Evolutionary conservation across 2,113 vertebrate genomes (phyloP).

Genomic region (Archocentrus centrarchus): DNA sequence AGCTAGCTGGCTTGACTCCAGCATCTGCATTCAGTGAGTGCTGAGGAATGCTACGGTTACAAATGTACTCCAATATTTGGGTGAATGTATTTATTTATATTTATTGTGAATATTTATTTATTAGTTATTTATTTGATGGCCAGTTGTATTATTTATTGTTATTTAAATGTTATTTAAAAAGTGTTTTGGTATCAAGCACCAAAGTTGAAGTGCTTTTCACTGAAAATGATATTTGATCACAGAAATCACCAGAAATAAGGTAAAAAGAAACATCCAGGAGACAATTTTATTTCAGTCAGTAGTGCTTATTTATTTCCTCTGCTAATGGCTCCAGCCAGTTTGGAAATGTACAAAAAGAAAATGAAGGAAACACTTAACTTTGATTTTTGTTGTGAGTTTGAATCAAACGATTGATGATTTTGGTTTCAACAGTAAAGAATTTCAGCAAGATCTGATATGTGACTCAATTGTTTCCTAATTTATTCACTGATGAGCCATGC

Average conservation of each 20-base stretch:
- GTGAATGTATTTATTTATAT: constrained; percentile 63
- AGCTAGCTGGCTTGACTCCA: constrained; percentile 27
- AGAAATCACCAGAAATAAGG: neutral
- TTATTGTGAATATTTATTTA: constrained; percentile 39
- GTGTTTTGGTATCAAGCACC: constrained; percentile 21
- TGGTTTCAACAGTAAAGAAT: neutral
- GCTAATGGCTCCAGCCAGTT: neutral
- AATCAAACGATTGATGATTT: neutral
- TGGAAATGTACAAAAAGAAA: neutral
- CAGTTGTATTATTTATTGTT: constrained; percentile 65
- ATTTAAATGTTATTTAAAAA: constrained; percentile 46
- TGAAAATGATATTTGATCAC: neutral
- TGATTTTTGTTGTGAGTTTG: neutral
- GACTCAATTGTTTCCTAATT: neutral
- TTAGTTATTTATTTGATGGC: constrained; percentile 55
- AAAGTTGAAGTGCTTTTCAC: constrained; percentile 17
- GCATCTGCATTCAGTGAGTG: constrained; percentile 4
- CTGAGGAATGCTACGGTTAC: neutral
- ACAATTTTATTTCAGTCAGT: constrained; percentile 34
- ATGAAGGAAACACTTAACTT: neutral
- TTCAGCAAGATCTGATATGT: neutral
- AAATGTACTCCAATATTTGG: constrained; percentile 40
- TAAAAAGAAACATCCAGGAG: neutral
- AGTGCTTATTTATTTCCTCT: neutral
- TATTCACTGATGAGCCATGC: neutral